Evolutionary conservation across 2,888 invertebrate genomes (phyloP).

Genomic region (Tachina grossa): DNA sequence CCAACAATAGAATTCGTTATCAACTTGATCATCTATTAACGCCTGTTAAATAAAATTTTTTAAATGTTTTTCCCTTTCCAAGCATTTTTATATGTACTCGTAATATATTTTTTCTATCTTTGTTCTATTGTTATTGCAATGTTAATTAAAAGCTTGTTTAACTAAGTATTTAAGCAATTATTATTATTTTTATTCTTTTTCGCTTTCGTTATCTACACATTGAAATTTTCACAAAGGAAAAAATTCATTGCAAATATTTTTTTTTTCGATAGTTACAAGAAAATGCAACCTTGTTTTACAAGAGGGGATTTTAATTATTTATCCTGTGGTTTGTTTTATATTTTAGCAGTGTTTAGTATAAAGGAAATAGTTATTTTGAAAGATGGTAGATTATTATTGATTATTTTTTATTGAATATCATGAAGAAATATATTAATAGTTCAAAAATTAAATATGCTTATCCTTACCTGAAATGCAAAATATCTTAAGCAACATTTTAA

Average conservation of each 20-base stretch:
- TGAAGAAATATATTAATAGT: too few relatives aligned
- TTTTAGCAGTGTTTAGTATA: too few relatives aligned
- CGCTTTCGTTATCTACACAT: not conserved
- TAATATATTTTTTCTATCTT: not conserved
- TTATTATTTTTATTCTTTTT: not conserved
- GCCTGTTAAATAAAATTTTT: not conserved
- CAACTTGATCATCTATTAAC: constrained; percentile 34
- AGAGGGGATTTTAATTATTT: not conserved
- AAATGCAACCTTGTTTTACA: not conserved
- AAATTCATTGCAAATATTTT: not conserved
- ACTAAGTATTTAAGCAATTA: constrained; percentile 44
- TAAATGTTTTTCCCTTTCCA: not conserved
- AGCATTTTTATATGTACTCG: not conserved
- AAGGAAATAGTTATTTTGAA: too few relatives aligned
- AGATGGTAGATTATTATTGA: too few relatives aligned
- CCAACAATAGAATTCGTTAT: constrained; percentile 5
- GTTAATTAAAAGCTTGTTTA: constrained; percentile 62
- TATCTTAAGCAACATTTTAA: not conserved
- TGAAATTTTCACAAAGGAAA: not conserved
- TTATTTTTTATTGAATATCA: too few relatives aligned
- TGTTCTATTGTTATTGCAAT: not conserved
- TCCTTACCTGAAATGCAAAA: not conserved
- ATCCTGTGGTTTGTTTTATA: too few relatives aligned
- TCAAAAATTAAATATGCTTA: too few relatives aligned
- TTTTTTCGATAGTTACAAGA: not conserved